A percentile compares a stretch with the other conserved stretches of the same genome.
These are phyloP conservation scores for Enteromius fasciolatus DNA, from an alignment of 2,797 vertebrate species.

Conservation along the genomic window DNA sequence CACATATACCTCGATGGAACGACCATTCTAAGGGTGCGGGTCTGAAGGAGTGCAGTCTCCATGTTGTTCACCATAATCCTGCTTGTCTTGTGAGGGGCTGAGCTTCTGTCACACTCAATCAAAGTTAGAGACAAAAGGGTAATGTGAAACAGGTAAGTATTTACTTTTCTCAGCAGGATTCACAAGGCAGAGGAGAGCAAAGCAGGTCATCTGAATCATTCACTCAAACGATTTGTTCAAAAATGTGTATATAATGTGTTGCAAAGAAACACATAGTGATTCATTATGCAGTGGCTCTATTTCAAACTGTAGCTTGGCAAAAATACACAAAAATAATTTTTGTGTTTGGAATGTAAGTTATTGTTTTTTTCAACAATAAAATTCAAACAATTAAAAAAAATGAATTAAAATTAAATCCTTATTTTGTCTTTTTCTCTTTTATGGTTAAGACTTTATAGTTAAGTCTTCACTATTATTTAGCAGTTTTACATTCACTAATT, in stretches of 20 bases:
- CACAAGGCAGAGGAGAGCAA: no score
- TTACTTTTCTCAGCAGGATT: no score
- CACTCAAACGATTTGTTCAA: neutral
- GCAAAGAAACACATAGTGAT: neutral
- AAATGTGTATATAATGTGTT: neutral
- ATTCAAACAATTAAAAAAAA: neutral
- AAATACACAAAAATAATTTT: neutral
- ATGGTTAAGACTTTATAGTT: neutral
- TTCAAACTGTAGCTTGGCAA: neutral
- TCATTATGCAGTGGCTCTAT: neutral
- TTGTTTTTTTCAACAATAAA: no score
- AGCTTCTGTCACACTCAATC: no score
- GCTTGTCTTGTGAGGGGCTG: no score
- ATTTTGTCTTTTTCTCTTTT: neutral
- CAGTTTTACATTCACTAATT: neutral
- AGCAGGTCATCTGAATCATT: neutral
- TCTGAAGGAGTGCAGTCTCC: no score
- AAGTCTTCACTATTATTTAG: neutral
- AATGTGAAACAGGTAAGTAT: no score
- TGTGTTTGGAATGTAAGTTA: neutral
- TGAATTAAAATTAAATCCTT: neutral
- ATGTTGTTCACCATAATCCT: no score
- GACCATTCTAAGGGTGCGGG: no score
- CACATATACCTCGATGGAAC: no score
- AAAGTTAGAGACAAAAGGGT: no score